Evolutionary conservation across 2,113 vertebrate species (phyloP).

Genomic region (Damaliscus lunatus): DNA sequence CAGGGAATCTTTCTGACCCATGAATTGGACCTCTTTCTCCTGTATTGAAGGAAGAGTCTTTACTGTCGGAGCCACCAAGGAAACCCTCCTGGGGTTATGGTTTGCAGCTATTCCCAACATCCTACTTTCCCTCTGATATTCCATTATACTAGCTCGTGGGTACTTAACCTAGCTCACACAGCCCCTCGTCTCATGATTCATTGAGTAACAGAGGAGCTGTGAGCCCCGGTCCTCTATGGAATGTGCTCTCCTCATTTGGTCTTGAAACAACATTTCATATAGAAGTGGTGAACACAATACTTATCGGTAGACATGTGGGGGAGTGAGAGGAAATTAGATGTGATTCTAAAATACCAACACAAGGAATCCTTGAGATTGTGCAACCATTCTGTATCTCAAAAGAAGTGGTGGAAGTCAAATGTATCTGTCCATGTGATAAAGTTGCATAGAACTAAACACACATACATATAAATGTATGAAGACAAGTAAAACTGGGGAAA

Average conservation of each 20-base stretch:
- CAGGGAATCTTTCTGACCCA: not conserved
- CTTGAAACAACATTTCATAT: not conserved
- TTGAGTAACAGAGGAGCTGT: not conserved
- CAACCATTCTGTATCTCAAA: not conserved
- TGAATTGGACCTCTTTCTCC: not conserved
- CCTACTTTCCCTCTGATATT: accelerated
- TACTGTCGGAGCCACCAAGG: not conserved
- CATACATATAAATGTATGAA: not conserved
- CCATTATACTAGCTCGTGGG: not conserved
- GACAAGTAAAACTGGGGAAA: not conserved
- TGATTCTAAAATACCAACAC: not conserved
- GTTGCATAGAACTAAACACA: not conserved
- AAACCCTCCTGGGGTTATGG: not conserved
- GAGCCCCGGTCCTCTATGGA: not conserved
- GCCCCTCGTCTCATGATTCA: not conserved
- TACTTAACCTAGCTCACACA: not conserved
- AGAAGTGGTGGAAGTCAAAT: not conserved
- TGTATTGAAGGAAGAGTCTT: not conserved
- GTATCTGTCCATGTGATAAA: not conserved
- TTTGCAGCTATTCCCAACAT: not conserved
- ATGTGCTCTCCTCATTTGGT: not conserved
- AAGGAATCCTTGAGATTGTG: not conserved
- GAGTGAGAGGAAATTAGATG: not conserved
- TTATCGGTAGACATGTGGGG: not conserved
- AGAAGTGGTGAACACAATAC: not conserved